Conservation (phyloP, 2,888 invertebrate genomes). For the Hecatera dysodea region DNA sequence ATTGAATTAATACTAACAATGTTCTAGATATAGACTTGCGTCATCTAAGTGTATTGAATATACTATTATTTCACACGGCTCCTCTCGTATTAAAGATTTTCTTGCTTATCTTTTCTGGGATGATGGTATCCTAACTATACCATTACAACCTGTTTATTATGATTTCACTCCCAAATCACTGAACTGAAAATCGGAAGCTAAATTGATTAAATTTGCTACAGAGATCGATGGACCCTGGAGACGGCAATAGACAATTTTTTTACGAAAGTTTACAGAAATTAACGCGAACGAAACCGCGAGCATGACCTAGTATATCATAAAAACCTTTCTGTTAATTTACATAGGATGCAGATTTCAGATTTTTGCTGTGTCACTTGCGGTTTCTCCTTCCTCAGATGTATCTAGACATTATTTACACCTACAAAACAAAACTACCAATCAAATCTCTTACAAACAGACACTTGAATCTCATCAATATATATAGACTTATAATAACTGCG, state of each 20-base stretch:
- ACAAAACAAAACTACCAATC: neutral
- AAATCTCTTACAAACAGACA: neutral
- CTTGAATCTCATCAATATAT: slow-evolving; percentile 31
- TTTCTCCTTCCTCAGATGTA: neutral
- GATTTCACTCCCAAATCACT: no score
- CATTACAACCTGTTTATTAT: no score
- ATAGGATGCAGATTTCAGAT: neutral
- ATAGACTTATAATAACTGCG: slow-evolving; percentile 12
- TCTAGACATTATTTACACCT: neutral
- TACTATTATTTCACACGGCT: neutral
- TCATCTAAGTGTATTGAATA: neutral
- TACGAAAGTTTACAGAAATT: no score
- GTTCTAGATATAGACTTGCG: slow-evolving; percentile 20
- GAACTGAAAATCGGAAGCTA: no score
- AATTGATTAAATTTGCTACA: no score
- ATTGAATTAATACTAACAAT: slow-evolving; percentile 50
- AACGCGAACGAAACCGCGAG: no score
- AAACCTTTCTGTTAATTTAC: neutral
- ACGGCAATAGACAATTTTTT: no score
- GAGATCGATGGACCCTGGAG: no score
- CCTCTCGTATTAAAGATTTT: neutral
- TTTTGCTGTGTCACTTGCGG: neutral
- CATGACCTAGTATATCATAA: no score
- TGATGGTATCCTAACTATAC: neutral
- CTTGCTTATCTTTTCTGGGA: neutral